phyloP scores from a whole-genome alignment of 2,888 invertebrate genomes.

The Dicyrtomina minuta region DNA sequence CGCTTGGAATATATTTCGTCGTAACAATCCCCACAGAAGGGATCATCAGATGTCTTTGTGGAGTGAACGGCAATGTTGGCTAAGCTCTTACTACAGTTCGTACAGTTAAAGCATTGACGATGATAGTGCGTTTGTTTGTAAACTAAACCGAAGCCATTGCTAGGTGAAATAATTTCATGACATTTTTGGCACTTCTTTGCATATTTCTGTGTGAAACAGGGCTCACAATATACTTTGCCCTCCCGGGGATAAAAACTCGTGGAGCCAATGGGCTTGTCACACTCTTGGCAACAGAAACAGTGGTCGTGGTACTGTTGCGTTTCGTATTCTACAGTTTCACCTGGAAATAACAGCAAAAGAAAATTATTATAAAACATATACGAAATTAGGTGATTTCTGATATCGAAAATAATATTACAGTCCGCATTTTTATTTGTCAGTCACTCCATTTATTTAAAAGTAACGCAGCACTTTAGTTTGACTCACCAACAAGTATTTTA shows the following conservation, averaged over 20 bases:
- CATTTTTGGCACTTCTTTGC: conserved; percentile 34
- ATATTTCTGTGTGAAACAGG: conserved; percentile 30
- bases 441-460: background rate
- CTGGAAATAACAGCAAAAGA: no score
- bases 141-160: conserved; percentile 27
- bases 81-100: conserved; percentile 12
- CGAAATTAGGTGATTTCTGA: background rate
- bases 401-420: background rate
- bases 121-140: conserved; percentile 31
- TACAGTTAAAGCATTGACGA: conserved; percentile 32
- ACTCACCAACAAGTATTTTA: conserved; percentile 20
- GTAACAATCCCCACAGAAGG: conserved; percentile 32
- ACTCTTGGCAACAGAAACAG: conserved; percentile 27
- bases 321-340: conserved; percentile 36
- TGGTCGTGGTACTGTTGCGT: conserved; percentile 24
- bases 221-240: conserved; percentile 31
- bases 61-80: conserved; percentile 29
- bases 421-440: background rate
- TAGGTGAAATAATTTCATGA: conserved; percentile 28
- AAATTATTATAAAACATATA: no score
- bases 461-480: background rate
- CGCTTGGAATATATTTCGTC: conserved; percentile 33
- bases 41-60: conserved; percentile 14
- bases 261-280: conserved; percentile 22
- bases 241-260: conserved; percentile 34